phyloP scores from a whole-genome alignment of 2,797 vertebrate species.

The Malurus leucopterus region DNA sequence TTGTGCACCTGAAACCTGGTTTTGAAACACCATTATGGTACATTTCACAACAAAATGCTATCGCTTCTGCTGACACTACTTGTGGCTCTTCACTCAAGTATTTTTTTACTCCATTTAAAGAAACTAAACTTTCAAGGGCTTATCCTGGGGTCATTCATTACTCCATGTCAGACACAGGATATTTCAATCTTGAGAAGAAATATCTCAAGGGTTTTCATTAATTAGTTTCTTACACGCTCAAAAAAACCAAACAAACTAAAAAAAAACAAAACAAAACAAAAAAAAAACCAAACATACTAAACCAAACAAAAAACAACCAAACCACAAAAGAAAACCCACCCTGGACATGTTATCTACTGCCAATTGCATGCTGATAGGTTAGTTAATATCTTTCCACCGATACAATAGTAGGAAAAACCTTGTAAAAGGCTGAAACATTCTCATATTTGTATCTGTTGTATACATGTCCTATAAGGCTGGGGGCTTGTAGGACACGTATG shows the following conservation, averaged over 20 bases:
- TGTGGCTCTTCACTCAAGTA: background rate
- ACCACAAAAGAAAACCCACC: background rate
- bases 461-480: background rate
- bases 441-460: background rate
- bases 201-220: background rate
- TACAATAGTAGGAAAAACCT: conserved; percentile 16
- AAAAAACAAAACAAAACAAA: background rate
- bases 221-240: background rate
- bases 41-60: background rate
- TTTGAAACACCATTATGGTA: background rate
- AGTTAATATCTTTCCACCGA: conserved; percentile 17
- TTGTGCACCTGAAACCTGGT: background rate
- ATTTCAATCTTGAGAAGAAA: background rate
- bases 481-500: background rate
- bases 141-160: background rate
- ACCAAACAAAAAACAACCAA: background rate
- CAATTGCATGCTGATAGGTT: background rate
- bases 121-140: background rate
- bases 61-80: background rate
- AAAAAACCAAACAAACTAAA: background rate
- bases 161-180: background rate
- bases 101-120: background rate
- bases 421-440: background rate
- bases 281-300: background rate
- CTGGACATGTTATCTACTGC: background rate